Evolutionary conservation across 2,113 vertebrate species (phyloP), one percentile per base, ranked within the genome.

Genomic region (Neolamprologus toae): DNA sequence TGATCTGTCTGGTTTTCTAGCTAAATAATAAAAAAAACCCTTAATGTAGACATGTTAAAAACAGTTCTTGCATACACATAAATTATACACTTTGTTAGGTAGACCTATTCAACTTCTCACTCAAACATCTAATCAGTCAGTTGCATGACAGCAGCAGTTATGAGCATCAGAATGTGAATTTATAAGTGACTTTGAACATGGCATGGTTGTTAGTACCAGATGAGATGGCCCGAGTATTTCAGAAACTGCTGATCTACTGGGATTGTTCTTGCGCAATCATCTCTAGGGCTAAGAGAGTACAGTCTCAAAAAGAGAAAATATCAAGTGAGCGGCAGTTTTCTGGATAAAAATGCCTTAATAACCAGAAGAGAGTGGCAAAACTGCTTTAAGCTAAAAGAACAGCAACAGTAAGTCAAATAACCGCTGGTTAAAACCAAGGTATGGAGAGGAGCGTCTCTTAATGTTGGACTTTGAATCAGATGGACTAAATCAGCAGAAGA

Each of bases 21-120:
- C 40, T 76, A 26, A 76, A 76, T 73, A 11, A 73, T 10, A 17
- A 19, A 26, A 14, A 42, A 19, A 0, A 0, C 0, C 9, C 14
- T 47, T 47, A 76, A 76, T 31, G 26, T 19, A 78, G 17, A 78
- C 23, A 49, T 10, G 6, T 19, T 49, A 21, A 78, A 31, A 78
- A 49, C 16, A 78, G 61, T 12, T 78, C 9, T 19, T 78, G 16
- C 23, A 49, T 78, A 28, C 68, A 26, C 14, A 28, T 2, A 76
- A 76, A 45, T 73, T 76, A 37, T 8, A 66, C 23, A 28, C 21
- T 76, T 45, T 76, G 9, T 28, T 47, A 47, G 68, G 23, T 47
- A 28, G 40, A 76, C 14, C 68, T 76, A 45, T 3, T 45, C 68
- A 47, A 5, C 9, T 26, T 26, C 40, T 73, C 37, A 26, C 9